Base-by-base conservation (phyloP, 2,797 vertebrate species). In the Sphenopsis melanotis region DNA sequence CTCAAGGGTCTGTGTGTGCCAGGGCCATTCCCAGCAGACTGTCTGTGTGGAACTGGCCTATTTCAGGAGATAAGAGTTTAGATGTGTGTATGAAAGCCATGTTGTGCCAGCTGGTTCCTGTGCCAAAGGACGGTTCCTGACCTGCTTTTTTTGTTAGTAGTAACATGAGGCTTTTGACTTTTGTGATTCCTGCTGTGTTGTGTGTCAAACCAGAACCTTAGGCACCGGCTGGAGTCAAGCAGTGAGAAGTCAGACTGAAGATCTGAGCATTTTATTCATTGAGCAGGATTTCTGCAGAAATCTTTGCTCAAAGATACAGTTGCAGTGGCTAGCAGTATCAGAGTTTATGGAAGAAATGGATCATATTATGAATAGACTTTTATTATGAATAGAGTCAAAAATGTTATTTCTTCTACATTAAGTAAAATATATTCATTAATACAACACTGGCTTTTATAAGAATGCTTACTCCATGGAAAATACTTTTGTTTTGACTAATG, bases 121-220 rank as follows among this genome's bases (percentile, higher is more conserved):
- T 69, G 81, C 32, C 66, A 91, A 89, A 93, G 49, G 55, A 92
- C 39, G 24, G 52, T 29, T 72, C 56, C 56, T 80, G 90, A 95
- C 78, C 93, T 80, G 95, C 75, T 94, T 94, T 89, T 42, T 66
- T 86, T 76, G 44, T 60, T 80, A 24, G 59, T 42, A 66, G 79
- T 65, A 87, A 66, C 47, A 17, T 3, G 42, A 79, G 34, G 55
- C 0, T 2, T 84, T 90, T 72, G 63, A 86, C 71, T 89, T 89
- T 4, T 53, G n/a, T 3, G 1, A 42, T 81, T 52, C 30, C 72
- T 12, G 1, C 65, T 78, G 75, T 68, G 37, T 50, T 82, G 4
- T n/a, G 15, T 50, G 36, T 90, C 71, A 92, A 69, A 74, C 9
- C n/a, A 86, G 44, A 94, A 74, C 74, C 21, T 69, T 22, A 27